Base-by-base conservation (phyloP, 2,888 invertebrate species). In the Lacanobia oleracea region DNA sequence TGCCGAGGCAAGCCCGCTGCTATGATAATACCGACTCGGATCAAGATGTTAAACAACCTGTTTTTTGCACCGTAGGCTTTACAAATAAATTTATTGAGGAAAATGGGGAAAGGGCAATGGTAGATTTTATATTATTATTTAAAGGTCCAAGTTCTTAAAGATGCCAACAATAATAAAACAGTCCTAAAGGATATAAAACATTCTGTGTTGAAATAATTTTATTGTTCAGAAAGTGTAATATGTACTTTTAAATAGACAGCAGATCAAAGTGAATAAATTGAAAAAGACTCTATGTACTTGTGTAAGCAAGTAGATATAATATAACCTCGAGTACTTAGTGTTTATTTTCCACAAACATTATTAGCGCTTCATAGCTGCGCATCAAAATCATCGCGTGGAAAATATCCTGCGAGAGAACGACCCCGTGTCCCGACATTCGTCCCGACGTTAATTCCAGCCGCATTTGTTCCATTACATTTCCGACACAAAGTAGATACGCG, bases 391-490 rank as follows among this genome's bases (percentile, higher is more conserved):
- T 95, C 93, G 92, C 91, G 94, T 93, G 95, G 95, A 96, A 96
- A 95, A 95, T 95, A 96, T 94, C 93, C 92, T 89, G 83, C 84
- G 91, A 92, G 93, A 91, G 93, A 93, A 89, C 93, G 94, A 94
- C 94, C 94, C 94, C 95, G 93, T 92, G 94, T 92, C 91, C 93
- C 94, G 93, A 95, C 95, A 96, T 95, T 95, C 95, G 94, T 95
- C 94, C 90, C 91, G 93, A 95, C 95, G 95, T 93, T 96, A 96
- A 96, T 96, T 95, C 95, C 94, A 92, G 95, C 94, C 95, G 95
- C 95, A 95, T 96, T 95, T 96, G 95, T 96, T 96, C 95, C 95
- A 95, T 96, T 96, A 96, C 95, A 96, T 96, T 96, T 95, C 95
- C 95, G 95, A 95, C 95, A 95, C 94, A 95, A 95, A 96, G 95